These are phyloP conservation scores for Blastobasis lacticolella DNA, from an alignment of 2,888 invertebrate species.

Conservation along the genomic window DNA sequence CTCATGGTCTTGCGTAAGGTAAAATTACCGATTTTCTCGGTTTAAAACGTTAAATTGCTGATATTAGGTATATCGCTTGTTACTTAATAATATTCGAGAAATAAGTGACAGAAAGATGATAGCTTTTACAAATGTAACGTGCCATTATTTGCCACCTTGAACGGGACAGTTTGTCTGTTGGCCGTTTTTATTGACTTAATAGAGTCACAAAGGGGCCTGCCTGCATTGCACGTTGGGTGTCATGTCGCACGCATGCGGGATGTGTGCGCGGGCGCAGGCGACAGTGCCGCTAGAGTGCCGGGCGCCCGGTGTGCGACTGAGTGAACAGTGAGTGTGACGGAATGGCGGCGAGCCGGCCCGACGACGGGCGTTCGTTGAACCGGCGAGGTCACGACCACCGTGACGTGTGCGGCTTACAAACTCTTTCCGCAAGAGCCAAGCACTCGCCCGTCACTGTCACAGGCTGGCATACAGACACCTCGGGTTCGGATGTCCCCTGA, in stretches of 20 bases:
- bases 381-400: slow-evolving; percentile 67
- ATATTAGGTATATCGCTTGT: too few relatives aligned
- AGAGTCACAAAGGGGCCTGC: too few relatives aligned
- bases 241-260: not conserved
- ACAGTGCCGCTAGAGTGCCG: not conserved
- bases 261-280: not conserved
- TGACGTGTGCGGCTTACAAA: slow-evolving; percentile 49
- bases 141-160: too few relatives aligned
- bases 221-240: too few relatives aligned
- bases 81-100: too few relatives aligned
- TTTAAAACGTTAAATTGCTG: too few relatives aligned
- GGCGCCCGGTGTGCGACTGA: slow-evolving; percentile 36
- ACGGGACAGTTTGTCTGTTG: not conserved
- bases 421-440: slow-evolving; percentile 26
- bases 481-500: not conserved
- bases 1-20: too few relatives aligned
- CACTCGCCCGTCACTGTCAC: slow-evolving; percentile 3
- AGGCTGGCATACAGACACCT: slow-evolving; percentile 3
- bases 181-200: not conserved
- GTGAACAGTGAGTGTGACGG: slow-evolving; percentile 42
- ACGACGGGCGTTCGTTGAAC: slow-evolving; percentile 67
- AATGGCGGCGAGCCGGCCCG: slow-evolving; percentile 17
- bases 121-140: too few relatives aligned
- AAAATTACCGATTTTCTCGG: too few relatives aligned
- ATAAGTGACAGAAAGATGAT: too few relatives aligned